Evolutionary conservation across 2,888 invertebrate species (phyloP).

Genomic region (Andrena fulva): DNA sequence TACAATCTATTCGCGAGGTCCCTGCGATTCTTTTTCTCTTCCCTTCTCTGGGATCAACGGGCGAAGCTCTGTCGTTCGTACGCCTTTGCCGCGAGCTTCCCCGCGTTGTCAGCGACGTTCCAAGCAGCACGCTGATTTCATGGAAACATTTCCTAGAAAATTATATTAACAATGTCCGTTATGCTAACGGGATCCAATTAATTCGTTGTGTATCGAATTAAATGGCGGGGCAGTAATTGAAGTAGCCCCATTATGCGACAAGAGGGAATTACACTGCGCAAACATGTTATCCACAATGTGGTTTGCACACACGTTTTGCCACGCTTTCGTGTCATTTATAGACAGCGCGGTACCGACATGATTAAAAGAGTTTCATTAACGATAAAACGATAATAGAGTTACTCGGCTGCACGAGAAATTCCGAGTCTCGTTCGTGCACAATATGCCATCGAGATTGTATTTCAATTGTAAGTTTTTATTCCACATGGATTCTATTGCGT

Average conservation of each 20-base stretch:
- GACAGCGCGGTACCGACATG: too few species aligned
- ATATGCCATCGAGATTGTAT: not conserved
- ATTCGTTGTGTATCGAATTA: conserved; percentile 41
- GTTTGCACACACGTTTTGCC: conserved; percentile 3
- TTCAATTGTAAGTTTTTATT: not conserved
- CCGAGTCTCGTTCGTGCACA: not conserved
- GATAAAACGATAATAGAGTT: not conserved
- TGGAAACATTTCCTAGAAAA: conserved; percentile 11
- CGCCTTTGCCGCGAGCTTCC: too few species aligned
- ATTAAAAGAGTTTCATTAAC: not conserved
- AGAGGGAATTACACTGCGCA: conserved; percentile 21
- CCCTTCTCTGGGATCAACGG: too few species aligned
- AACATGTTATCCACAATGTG: conserved; percentile 7
- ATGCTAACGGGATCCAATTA: conserved; percentile 45
- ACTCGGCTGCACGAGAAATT: not conserved
- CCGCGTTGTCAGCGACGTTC: not conserved
- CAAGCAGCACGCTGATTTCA: not conserved
- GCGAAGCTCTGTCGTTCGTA: too few species aligned
- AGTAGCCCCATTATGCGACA: conserved; percentile 33
- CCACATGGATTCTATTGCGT: too few species aligned
- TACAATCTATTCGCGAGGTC: too few species aligned
- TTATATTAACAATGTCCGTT: conserved; percentile 18
- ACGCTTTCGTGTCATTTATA: conserved; percentile 14
- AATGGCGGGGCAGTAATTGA: conserved; percentile 17
- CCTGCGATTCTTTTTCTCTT: too few species aligned